A percentile compares a stretch with the other conserved stretches of the same genome.
phyloP scores from a whole-genome alignment of 2,888 invertebrate genomes.

The Athetis lepigone region DNA sequence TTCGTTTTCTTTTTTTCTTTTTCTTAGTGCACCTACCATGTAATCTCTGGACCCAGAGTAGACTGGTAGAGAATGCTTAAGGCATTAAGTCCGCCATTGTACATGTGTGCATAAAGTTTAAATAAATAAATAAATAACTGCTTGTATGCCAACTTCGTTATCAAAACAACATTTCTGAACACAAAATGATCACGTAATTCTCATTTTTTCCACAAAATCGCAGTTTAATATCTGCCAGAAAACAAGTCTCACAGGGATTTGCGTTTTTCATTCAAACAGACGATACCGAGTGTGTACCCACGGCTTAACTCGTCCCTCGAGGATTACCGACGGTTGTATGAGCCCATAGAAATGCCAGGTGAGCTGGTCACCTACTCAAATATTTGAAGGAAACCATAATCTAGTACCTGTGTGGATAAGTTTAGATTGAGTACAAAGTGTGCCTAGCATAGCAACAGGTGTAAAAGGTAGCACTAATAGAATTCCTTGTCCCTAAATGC shows the following conservation, averaged over 20 bases:
- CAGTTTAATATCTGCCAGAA: neutral
- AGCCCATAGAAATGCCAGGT: slow-evolving; percentile 7
- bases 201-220: neutral
- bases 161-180: too few relatives aligned
- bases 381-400: slow-evolving; percentile 24
- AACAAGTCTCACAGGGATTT: slow-evolving; percentile 27
- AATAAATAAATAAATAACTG: too few relatives aligned
- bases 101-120: too few relatives aligned
- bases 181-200: too few relatives aligned
- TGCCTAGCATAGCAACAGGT: too few relatives aligned
- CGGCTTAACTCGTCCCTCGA: slow-evolving; percentile 20
- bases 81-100: too few relatives aligned
- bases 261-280: slow-evolving; percentile 5
- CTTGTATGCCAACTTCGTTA: too few relatives aligned
- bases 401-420: slow-evolving; percentile 14
- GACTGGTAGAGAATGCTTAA: too few relatives aligned
- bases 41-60: too few relatives aligned
- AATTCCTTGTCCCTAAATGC: slow-evolving; percentile 1
- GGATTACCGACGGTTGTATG: slow-evolving; percentile 28
- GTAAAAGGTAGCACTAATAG: too few relatives aligned
- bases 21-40: too few relatives aligned
- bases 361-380: slow-evolving; percentile 22
- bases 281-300: slow-evolving; percentile 12
- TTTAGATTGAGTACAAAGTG: slow-evolving; percentile 9
- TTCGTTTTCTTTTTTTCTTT: too few relatives aligned